Conservation (phyloP, 2,113 vertebrate species). For the Oophaga pumilio region DNA sequence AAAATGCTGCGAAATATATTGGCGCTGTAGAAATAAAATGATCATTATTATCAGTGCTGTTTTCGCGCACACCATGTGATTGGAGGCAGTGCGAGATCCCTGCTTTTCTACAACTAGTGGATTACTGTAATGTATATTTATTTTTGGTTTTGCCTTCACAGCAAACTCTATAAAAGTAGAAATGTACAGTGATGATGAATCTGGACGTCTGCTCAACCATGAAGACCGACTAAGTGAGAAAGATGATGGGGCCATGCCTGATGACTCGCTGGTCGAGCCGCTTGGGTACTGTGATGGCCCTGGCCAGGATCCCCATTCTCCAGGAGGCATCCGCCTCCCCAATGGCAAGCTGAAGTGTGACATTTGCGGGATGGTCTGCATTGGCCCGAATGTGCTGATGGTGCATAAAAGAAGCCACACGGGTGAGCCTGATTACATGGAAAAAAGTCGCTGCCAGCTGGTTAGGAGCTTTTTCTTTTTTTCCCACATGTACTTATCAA, state of each 20-base stretch:
- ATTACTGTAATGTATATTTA: too few relatives aligned
- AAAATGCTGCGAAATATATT: too few relatives aligned
- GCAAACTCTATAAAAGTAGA: slow-evolving; percentile 96
- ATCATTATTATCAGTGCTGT: too few relatives aligned
- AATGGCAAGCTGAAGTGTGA: slow-evolving; percentile 96
- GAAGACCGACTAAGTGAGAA: slow-evolving; percentile 77
- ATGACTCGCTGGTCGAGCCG: slow-evolving; percentile 73
- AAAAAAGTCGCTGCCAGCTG: background rate
- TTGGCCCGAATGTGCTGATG: slow-evolving; percentile 96
- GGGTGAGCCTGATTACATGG: slow-evolving; percentile 72
- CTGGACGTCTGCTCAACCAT: slow-evolving; percentile 74
- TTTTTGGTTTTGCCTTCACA: slow-evolving; percentile 56
- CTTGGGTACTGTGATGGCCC: slow-evolving; percentile 80
- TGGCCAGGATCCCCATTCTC: slow-evolving; percentile 81
- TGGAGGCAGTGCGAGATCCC: too few relatives aligned
- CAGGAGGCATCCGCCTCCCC: slow-evolving; percentile 87
- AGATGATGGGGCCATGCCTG: slow-evolving; percentile 76
- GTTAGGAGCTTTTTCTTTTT: background rate
- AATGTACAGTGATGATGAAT: slow-evolving; percentile 91
- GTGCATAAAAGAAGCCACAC: slow-evolving; percentile 98
- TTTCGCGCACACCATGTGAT: too few relatives aligned
- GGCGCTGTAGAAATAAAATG: too few relatives aligned
- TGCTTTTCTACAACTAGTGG: too few relatives aligned
- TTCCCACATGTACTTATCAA: background rate
- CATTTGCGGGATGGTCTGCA: slow-evolving; percentile 94